Conservation (phyloP, 1,140 invertebrate species). For the Zaprionus lachaisei region DNA sequence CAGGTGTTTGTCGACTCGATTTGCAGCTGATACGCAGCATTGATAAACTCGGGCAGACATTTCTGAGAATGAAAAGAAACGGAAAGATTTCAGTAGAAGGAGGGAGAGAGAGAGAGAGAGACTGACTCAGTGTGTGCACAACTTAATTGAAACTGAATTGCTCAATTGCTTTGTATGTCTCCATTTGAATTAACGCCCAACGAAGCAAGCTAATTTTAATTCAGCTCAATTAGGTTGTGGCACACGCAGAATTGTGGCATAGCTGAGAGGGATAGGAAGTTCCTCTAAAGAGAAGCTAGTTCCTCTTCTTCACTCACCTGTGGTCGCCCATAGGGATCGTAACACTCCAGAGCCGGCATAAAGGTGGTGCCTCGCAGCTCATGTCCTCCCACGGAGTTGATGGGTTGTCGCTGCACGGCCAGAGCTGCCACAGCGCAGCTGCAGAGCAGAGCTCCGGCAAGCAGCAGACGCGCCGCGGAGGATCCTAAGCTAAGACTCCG, state of each 20-base stretch:
- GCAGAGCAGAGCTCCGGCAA: conserved; percentile 54
- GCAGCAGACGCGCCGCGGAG: conserved; percentile 56
- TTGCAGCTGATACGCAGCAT: conserved; percentile 94
- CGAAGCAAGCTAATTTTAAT: conserved; percentile 38
- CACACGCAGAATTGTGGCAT: not conserved
- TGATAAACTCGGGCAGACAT: conserved; percentile 98
- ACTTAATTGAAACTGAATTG: conserved; percentile 45
- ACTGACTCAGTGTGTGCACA: conserved; percentile 1
- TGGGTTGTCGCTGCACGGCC: conserved; percentile 55
- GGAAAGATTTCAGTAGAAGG: not conserved
- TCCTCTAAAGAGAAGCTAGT: not conserved
- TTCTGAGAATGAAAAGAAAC: conserved; percentile 86
- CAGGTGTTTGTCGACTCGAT: conserved; percentile 98
- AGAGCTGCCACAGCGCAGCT: conserved; percentile 36
- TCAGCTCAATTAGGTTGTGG: conserved; percentile 57
- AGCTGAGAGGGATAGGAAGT: not conserved
- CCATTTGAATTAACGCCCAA: conserved; percentile 53
- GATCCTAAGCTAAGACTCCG: conserved; percentile 66
- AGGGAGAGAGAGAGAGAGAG: not conserved
- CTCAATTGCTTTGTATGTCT: conserved; percentile 69
- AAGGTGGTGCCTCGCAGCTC: conserved; percentile 70
- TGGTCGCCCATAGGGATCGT: conserved; percentile 79
- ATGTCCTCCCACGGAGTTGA: conserved; percentile 67
- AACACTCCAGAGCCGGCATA: conserved; percentile 83
- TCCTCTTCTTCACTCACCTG: conserved; percentile 62